Evolutionary conservation across 2,888 invertebrate genomes (phyloP), one percentile per base, ranked within the genome.

Genomic region (Nomada ruficornis): DNA sequence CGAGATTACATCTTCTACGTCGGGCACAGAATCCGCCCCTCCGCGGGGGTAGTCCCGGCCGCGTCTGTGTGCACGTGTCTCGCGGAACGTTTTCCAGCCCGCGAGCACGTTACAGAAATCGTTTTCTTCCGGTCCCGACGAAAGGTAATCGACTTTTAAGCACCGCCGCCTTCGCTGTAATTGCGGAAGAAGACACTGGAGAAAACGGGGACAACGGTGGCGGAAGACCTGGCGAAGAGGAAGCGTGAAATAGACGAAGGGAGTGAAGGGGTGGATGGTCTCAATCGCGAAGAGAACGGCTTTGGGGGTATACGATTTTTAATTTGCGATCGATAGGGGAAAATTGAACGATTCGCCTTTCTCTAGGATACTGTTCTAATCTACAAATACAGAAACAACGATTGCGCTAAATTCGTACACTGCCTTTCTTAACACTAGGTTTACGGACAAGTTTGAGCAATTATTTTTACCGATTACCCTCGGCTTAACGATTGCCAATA

Each of bases 121-220:
- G 81, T 74, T 87, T 77, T 77, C 83, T 78, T 65, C 42, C 36
- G 44, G 54, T 57, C 55, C 62, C 69, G 80, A 44, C 80, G 77
- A 76, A 77, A 77, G 74, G 79, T 87, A 88, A 88, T 84, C 80
- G 88, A 85, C 85, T 87, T 88, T 88, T 84, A 85, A 87, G 82
- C 82, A 64, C 77, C 82, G 73, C 59, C 80, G 76, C 71, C 63
- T 77, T 55, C 68, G 52, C 63, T 67, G 83, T 82, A 86, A 88
- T 88, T 85, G 78, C 80, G 77, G 71, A 71, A 78, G 62, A 68
- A 73, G 73, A 73, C 65, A 63, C 55, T 57, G 72, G 20, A 64
- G 44, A 54, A 36, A 36, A 23, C 18, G 65, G 29, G 18, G 26
- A 36, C 47, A 18, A 18, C 2, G 50, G 23, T 2, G 36, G 18